Percentiles rank a stretch among this genome's conserved stretches.
Conservation (phyloP, 2,888 invertebrate species). For the Catonia carolina region DNA sequence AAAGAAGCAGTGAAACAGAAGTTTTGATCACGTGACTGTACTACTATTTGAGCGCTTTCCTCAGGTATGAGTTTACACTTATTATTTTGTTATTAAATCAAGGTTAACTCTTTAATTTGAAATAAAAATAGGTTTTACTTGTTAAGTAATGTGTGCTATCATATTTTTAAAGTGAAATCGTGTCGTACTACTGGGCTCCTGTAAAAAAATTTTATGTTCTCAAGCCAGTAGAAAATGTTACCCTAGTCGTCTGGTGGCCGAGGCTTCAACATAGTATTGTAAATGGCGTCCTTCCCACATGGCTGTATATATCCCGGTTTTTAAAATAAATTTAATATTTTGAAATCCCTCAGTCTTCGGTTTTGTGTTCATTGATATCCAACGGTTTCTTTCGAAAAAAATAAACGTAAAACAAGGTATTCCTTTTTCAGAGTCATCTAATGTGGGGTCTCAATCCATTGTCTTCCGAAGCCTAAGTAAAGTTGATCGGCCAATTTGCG, state of each 20-base stretch:
- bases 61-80: slow-evolving; percentile 53
- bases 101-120: slow-evolving; percentile 32
- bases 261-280: slow-evolving; percentile 56
- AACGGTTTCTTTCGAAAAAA: too few relatives aligned
- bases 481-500: background rate
- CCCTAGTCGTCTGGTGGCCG: slow-evolving; percentile 35
- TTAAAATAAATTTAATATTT: slow-evolving; percentile 11
- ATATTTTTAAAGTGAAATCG: slow-evolving; percentile 21
- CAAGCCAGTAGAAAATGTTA: slow-evolving; percentile 42
- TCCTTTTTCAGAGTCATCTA: background rate
- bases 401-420: background rate
- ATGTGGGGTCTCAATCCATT: slow-evolving; percentile 9
- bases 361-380: too few relatives aligned
- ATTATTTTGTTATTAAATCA: slow-evolving; percentile 41
- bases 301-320: slow-evolving; percentile 40
- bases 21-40: slow-evolving; percentile 56
- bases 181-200: slow-evolving; percentile 37
- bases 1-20: slow-evolving; percentile 11
- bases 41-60: slow-evolving; percentile 64
- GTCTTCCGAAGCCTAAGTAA: slow-evolving; percentile 1
- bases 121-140: background rate
- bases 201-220: slow-evolving; percentile 44
- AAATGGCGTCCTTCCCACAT: slow-evolving; percentile 70
- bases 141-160: background rate
- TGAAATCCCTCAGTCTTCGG: background rate